Base-by-base conservation (phyloP, 2,113 vertebrate species). In the Sorex araneus region DNA sequence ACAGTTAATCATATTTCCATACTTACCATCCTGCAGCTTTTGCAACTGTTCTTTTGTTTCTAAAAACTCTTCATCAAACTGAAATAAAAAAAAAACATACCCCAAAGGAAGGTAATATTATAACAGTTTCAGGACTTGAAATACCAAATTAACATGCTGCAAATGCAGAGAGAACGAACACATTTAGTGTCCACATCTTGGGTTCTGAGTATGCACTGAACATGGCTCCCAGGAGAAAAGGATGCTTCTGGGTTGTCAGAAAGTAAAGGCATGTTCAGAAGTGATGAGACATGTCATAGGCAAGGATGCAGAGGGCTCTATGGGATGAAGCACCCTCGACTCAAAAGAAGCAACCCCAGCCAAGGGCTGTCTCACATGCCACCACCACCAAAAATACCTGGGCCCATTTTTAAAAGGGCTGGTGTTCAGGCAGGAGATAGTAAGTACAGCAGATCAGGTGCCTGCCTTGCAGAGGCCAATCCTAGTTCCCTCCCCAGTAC, bases 21-120 rank as follows among this genome's bases (percentile, higher is more conserved):
- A 92, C 96, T 97, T 95, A 99, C 99, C 98, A 95, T 97, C 96
- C 50, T 99, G 71, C 64, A 99, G 95, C 87, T 99, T 98, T 36
- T 97, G 71, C 95, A 98, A 98, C 34, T 99, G 98, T 40, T 98
- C 98, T 71, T 90, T 98, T 73, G 96, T 98, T 92, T 98, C 98
- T 94, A 99, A 85, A 96, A 96, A 95, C 45, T 97, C 77, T 94
- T 99, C 99, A 86, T 99, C 99, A 95, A 99, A 99, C 99, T 99
- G 97, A 76, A 30, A 8, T 80, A 74, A 74, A 92, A 78, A 70
- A 3, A 1, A 81, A 74, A 19, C 85, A 27, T 23, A 36, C 84
- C 13, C 25, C 69, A 28, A 28, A 40, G 94, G 71, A 63, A 74
- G 89, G 0, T 73, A 73, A 96, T 63, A 32, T 90, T 12, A 60